Base-by-base conservation (phyloP, 2,888 invertebrate genomes). In the Antheraea yamamai region DNA sequence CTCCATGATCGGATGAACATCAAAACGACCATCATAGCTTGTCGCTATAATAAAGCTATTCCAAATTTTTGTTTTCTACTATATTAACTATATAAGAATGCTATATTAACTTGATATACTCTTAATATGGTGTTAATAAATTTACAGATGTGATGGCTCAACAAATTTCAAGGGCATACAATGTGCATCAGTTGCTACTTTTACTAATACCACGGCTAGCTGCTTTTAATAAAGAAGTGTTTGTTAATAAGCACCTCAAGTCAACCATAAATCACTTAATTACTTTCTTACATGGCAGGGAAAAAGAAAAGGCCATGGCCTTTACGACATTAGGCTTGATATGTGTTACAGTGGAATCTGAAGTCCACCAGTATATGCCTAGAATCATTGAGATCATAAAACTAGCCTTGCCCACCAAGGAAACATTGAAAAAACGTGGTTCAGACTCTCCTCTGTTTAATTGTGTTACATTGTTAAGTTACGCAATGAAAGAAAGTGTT, bases 241-340 rank as follows among this genome's bases (percentile, higher is more conserved):
- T 99, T 90, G 96, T 97, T 0, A 95, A 96, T 76, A 96, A 96
- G 80, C 97, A 98, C 89, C 91, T 98, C 0, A 96, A 96, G 73
- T 96, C 96, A 0, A 97, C 98, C 0, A 97, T 99, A 87, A 96
- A 95, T 79, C 97, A 98, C 89, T 93, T 99, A 68, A 95, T 99
- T 77, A 95, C 95, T 20, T 97, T 97, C 73, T 89, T 99, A 76
- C 96, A 97, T 75, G 96, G 97, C 6, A 96, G 97, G 78, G 98
- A 98, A 81, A 97, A 97, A 85, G 98, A 99, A 87, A 96, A 97
- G 79, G 97, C 97, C 35, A 96, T 97, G 84, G 98, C 98, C 2
- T 99, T 99, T 86, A 97, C 98, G 55, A 97, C 99, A 7, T 96
- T 99, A 76, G 99, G 99, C n/a, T 95, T 98, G 72, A 96, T 99